A percentile compares a stretch with the other conserved stretches of the same genome.
These are phyloP conservation scores for Cylloceria caligata DNA, from an alignment of 2,888 invertebrate genomes.

Conservation along the genomic window DNA sequence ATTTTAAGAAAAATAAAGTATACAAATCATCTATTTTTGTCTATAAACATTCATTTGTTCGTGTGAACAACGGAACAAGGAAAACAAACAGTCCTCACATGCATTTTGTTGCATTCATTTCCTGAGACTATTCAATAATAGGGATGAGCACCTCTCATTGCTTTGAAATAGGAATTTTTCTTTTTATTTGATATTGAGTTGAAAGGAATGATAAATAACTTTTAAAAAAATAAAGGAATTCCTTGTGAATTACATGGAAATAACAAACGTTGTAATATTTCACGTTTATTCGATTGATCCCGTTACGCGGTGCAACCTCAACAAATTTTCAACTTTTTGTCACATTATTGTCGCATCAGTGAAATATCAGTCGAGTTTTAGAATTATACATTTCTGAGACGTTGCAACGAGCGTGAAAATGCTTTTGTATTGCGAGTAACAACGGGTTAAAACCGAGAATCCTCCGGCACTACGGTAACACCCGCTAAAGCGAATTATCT, in stretches of 20 bases:
- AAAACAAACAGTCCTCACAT: conserved; percentile 12
- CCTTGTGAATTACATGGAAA: too few relatives aligned
- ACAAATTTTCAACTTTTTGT: too few relatives aligned
- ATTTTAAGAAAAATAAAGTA: conserved; percentile 47
- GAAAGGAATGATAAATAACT: background rate
- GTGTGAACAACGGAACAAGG: conserved; percentile 15
- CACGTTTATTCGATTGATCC: too few relatives aligned
- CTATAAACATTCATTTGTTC: conserved; percentile 40
- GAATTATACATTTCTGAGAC: background rate
- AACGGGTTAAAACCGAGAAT: background rate
- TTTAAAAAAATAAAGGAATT: too few relatives aligned
- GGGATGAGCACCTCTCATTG: background rate
- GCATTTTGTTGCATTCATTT: background rate
- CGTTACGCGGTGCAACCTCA: too few relatives aligned
- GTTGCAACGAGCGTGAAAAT: background rate
- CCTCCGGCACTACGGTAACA: background rate
- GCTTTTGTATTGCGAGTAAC: background rate
- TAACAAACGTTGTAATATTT: too few relatives aligned
- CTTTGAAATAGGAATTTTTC: background rate
- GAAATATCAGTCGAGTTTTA: background rate
- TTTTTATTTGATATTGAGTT: background rate
- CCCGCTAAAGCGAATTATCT: conserved; percentile 10
- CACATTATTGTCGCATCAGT: too few relatives aligned
- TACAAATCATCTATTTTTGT: conserved; percentile 47
- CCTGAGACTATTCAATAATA: background rate